Evolutionary conservation across 1,140 invertebrate genomes (phyloP).

Genomic region (Himalopsyche phryganea): DNA sequence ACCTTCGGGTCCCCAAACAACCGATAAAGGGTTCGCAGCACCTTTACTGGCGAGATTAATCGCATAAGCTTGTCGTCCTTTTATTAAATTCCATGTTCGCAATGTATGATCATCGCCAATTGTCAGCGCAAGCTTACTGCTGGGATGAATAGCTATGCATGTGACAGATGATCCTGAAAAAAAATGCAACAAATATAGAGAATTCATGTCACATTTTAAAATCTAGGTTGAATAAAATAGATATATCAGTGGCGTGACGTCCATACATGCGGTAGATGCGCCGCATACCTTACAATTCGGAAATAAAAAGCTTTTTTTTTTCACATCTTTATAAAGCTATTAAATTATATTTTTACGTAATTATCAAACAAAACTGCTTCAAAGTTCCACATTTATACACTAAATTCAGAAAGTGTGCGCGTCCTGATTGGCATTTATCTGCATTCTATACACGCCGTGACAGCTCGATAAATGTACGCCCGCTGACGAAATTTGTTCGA

Average conservation of each 20-base stretch:
- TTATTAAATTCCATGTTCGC: constrained; percentile 91
- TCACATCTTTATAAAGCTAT: no score
- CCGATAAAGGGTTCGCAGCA: constrained; percentile 54
- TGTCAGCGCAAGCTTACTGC: constrained; percentile 83
- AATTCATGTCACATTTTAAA: no score
- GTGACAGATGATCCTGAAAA: constrained; percentile 58
- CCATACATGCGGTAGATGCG: no score
- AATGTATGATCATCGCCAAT: constrained; percentile 80
- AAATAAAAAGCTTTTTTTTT: not conserved
- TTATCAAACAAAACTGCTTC: no score
- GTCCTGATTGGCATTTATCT: no score
- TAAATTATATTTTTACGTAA: no score
- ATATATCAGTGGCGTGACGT: no score
- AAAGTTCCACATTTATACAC: no score
- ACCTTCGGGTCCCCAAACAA: constrained; percentile 65
- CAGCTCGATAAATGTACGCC: not conserved
- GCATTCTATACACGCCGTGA: not conserved
- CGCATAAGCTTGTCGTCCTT: constrained; percentile 82
- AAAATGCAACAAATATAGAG: constrained; percentile 29
- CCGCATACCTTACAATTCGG: no score
- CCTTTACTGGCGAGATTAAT: constrained; percentile 74
- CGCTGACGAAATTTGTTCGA: no score
- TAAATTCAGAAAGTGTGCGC: no score
- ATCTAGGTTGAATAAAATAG: no score
- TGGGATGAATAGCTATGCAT: constrained; percentile 77